Evolutionary conservation across 2,797 vertebrate species (phyloP).

Genomic region (Oreortyx pictus): DNA sequence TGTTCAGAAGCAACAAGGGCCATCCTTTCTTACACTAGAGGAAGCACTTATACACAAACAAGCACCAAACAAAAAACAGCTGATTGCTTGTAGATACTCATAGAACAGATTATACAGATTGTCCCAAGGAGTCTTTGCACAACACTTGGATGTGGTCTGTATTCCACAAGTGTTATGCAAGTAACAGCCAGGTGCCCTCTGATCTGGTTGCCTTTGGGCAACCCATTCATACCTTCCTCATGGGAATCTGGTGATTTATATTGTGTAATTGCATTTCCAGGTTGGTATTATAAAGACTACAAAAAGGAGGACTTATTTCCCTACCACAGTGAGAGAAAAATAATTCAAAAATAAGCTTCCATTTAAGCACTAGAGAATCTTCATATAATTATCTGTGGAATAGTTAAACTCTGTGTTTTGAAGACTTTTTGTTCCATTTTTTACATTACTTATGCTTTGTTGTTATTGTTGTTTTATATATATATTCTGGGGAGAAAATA

Average conservation of each 20-base stretch:
- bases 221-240: background rate
- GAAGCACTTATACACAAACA: background rate
- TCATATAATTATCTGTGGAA: background rate
- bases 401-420: background rate
- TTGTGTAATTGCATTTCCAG: background rate
- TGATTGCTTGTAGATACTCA: background rate
- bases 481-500: background rate
- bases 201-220: rapidly evolving
- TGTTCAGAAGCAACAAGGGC: background rate
- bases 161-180: background rate
- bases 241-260: background rate
- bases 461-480: background rate
- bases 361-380: background rate
- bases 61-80: background rate
- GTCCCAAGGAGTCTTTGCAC: too few species aligned
- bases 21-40: background rate
- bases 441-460: background rate
- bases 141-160: background rate
- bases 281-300: background rate
- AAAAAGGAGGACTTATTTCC: background rate
- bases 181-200: background rate
- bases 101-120: background rate
- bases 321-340: background rate
- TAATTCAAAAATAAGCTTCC: background rate
- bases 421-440: background rate